Evolutionary conservation across 2,888 invertebrate genomes (phyloP).

Genomic region (Caenorhabditis angaria): DNA sequence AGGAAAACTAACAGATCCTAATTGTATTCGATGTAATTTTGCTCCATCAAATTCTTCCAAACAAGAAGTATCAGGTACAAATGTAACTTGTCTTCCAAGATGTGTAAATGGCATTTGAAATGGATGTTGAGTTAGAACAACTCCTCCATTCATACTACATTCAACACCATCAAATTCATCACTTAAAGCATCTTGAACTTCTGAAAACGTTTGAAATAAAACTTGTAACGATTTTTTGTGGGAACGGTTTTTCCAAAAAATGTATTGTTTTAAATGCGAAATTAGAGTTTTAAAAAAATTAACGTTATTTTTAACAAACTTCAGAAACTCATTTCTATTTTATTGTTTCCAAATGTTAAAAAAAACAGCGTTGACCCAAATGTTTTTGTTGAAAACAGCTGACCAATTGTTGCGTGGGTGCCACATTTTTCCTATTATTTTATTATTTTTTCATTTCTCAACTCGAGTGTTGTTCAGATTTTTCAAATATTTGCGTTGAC

Average conservation of each 20-base stretch:
- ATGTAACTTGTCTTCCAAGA: constrained; percentile 55
- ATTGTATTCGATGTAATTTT: constrained; percentile 38
- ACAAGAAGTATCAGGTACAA: constrained; percentile 50
- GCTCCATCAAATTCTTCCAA: constrained; percentile 51
- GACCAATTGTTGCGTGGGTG: neutral
- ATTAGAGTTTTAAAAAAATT: too few species aligned
- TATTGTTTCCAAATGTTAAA: too few species aligned
- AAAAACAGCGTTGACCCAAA: too few species aligned
- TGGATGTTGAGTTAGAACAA: constrained; percentile 57
- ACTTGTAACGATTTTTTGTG: neutral
- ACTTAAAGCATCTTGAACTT: constrained; percentile 57
- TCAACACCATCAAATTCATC: constrained; percentile 59
- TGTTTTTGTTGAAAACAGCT: too few species aligned
- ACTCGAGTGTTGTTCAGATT: neutral
- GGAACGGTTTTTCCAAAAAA: neutral
- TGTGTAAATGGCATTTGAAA: constrained; percentile 53
- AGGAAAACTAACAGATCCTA: constrained; percentile 35
- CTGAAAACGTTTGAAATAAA: constrained; percentile 26
- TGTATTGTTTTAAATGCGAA: too few species aligned
- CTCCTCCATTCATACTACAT: constrained; percentile 60
- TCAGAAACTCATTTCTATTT: too few species aligned
- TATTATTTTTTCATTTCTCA: neutral
- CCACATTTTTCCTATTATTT: neutral
- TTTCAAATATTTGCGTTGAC: neutral
- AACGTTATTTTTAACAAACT: too few species aligned